Percentiles rank a stretch among this genome's conserved stretches.
Conservation (phyloP, 2,888 invertebrate species). For the Papilio protenor region DNA sequence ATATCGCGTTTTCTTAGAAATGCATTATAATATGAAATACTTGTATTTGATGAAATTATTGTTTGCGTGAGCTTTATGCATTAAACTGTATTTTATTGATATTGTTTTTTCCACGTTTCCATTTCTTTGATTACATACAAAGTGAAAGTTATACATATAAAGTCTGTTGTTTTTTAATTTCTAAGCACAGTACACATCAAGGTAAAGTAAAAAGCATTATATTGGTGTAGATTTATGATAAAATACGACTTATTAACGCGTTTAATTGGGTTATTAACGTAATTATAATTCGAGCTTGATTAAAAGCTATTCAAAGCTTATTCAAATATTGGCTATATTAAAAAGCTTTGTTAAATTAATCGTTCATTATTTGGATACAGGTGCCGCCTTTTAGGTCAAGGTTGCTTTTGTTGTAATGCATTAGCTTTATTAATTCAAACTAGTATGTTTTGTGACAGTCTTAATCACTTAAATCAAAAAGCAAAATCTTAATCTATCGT, state of each 20-base stretch:
- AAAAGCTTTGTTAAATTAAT: conserved; percentile 3
- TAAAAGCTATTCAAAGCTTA: conserved; percentile 1
- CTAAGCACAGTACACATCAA: not conserved
- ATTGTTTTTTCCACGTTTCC: not conserved
- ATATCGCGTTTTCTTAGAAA: not conserved
- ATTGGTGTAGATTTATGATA: not conserved
- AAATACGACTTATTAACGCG: not conserved
- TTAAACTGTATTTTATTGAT: conserved; percentile 9
- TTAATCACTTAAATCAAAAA: too few species aligned
- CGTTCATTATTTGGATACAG: conserved; percentile 26
- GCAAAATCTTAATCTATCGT: not conserved
- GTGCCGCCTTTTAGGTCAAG: conserved; percentile 39
- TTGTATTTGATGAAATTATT: not conserved
- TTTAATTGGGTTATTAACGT: not conserved
- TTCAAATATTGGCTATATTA: conserved; percentile 10
- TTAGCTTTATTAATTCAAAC: conserved; percentile 35
- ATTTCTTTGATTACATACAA: not conserved
- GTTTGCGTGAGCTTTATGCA: not conserved
- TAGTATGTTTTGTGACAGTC: conserved; percentile 1
- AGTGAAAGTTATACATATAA: not conserved
- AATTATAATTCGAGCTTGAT: not conserved
- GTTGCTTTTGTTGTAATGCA: conserved; percentile 30
- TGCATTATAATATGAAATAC: not conserved
- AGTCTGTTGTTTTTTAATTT: not conserved
- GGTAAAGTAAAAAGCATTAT: not conserved